phyloP scores from a whole-genome alignment of 2,797 vertebrate genomes.

The Oophaga sylvatica region DNA sequence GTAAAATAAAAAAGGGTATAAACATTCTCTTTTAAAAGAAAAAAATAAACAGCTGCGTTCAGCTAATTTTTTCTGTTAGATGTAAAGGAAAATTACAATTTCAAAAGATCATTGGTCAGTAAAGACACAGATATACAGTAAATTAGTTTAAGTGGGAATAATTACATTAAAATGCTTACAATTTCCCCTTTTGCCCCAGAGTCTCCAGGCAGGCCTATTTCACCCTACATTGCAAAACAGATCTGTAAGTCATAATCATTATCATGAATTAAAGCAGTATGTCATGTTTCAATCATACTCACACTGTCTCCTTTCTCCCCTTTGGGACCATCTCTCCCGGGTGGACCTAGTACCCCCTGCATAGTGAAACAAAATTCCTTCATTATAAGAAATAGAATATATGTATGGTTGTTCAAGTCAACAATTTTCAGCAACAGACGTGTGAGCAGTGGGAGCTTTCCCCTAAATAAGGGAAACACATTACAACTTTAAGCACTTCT shows the following conservation, averaged over 20 bases:
- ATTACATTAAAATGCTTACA: slow-evolving; percentile 67
- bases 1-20: too few relatives aligned
- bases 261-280: too few relatives aligned
- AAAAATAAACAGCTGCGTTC: too few relatives aligned
- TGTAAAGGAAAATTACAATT: neutral
- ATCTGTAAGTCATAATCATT: neutral
- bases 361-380: slow-evolving; percentile 4
- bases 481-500: too few relatives aligned
- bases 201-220: slow-evolving; percentile 78
- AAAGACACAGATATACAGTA: neutral
- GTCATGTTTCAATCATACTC: slow-evolving; percentile 67
- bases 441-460: too few relatives aligned
- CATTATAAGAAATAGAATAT: too few relatives aligned
- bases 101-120: neutral
- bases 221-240: slow-evolving; percentile 70
- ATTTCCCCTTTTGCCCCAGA: slow-evolving; percentile 80
- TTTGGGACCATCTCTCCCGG: slow-evolving; percentile 82
- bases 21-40: too few relatives aligned
- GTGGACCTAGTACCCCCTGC: slow-evolving; percentile 82
- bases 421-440: too few relatives aligned
- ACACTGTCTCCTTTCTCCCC: slow-evolving; percentile 90
- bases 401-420: too few relatives aligned
- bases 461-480: too few relatives aligned
- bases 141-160: neutral
- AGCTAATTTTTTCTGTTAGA: too few relatives aligned